Conservation (phyloP, 2,113 vertebrate species). For the Halcyon malimbica region DNA sequence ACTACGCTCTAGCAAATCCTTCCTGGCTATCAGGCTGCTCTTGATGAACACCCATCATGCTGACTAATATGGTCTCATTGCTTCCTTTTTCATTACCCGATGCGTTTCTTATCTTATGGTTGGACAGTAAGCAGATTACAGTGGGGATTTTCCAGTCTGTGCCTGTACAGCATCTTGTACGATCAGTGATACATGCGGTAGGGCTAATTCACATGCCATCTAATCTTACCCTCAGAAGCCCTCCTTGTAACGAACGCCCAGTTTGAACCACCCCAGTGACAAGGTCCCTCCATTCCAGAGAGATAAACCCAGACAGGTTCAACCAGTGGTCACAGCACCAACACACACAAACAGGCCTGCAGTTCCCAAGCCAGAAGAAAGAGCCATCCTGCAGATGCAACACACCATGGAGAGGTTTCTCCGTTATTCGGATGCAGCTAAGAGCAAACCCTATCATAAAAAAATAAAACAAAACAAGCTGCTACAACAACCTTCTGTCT, state of each 20-base stretch:
- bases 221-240: neutral
- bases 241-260: neutral
- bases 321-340: neutral
- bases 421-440: neutral
- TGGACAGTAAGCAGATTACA: neutral
- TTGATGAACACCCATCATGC: neutral
- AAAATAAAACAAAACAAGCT: neutral
- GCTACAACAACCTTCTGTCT: neutral
- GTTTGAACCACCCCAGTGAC: neutral
- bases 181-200: neutral
- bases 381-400: neutral
- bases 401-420: neutral
- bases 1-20: neutral
- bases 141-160: neutral
- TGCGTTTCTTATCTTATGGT: neutral
- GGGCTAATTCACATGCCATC: neutral
- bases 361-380: neutral
- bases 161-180: neutral
- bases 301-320: neutral
- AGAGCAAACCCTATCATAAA: neutral
- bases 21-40: neutral
- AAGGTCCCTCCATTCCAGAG: neutral
- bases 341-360: neutral
- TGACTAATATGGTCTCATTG: neutral
- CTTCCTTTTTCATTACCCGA: slow-evolving; percentile 1